Percentiles rank a stretch among this genome's conserved stretches.
Evolutionary conservation across 2,888 invertebrate species (phyloP).

Genomic region (Steinernema scapterisci): DNA sequence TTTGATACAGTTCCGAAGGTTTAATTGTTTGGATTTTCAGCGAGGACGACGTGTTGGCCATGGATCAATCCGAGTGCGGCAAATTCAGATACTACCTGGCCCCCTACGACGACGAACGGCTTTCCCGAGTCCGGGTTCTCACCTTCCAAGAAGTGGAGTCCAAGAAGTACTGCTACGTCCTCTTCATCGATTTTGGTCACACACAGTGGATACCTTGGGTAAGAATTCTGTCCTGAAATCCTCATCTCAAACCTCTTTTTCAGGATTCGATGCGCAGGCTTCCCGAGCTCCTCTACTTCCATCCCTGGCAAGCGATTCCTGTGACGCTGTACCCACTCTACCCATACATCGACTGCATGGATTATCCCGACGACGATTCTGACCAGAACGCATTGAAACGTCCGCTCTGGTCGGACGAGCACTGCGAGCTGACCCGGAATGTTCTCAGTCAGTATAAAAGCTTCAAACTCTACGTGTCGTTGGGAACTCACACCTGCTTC

Average conservation of each 20-base stretch:
- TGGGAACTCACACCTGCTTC: slow-evolving; percentile 10
- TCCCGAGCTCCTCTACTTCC: slow-evolving; percentile 12
- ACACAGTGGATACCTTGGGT: slow-evolving; percentile 29
- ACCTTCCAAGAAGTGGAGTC: not conserved
- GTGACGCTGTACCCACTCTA: slow-evolving; percentile 24
- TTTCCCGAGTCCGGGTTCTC: slow-evolving; percentile 34
- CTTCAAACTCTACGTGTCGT: not conserved
- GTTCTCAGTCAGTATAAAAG: not conserved
- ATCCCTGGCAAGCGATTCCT: slow-evolving; percentile 37
- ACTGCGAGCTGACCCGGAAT: not conserved
- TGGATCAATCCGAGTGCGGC: not conserved
- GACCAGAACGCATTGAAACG: not conserved
- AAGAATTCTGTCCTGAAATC: not conserved
- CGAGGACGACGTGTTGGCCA: not conserved
- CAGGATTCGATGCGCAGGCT: slow-evolving; percentile 1
- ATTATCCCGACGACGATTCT: not conserved
- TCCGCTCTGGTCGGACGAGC: not conserved
- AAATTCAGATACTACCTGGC: slow-evolving; percentile 34
- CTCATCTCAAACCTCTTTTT: not conserved
- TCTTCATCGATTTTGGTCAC: slow-evolving; percentile 35
- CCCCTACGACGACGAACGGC: not conserved
- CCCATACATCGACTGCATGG: not conserved
- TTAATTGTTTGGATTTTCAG: not conserved
- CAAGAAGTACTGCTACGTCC: slow-evolving; percentile 31
- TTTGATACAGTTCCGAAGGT: not conserved